phyloP scores from a whole-genome alignment of 2,888 invertebrate genomes.

The Mechanitis messenoides region DNA sequence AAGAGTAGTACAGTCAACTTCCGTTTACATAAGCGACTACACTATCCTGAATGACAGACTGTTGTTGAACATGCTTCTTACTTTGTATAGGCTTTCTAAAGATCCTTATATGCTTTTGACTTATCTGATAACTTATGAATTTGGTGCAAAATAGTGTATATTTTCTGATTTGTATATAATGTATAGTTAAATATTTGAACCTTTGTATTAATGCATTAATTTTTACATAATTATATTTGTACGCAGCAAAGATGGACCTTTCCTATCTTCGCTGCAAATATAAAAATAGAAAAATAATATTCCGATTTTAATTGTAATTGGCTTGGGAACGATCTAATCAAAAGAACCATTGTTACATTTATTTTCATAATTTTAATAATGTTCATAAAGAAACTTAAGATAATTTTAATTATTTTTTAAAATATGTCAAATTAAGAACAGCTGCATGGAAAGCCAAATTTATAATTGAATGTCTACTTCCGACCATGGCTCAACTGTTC shows the following conservation, averaged over 20 bases:
- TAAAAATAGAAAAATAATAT: too few species aligned
- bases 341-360: too few species aligned
- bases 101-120: neutral
- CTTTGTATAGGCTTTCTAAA: slow-evolving; percentile 2
- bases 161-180: too few species aligned
- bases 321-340: too few species aligned
- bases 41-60: slow-evolving; percentile 34
- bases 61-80: slow-evolving; percentile 17
- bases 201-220: too few species aligned
- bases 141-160: too few species aligned
- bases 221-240: too few species aligned
- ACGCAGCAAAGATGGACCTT: too few species aligned
- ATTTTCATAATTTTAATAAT: neutral
- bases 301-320: too few species aligned
- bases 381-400: too few species aligned
- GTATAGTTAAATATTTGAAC: too few species aligned
- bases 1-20: slow-evolving; percentile 37
- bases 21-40: slow-evolving; percentile 33
- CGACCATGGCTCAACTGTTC: slow-evolving; percentile 34
- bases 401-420: slow-evolving; percentile 17
- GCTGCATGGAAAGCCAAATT: slow-evolving; percentile 44
- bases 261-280: too few species aligned
- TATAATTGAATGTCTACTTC: slow-evolving; percentile 47
- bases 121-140: neutral
- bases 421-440: slow-evolving; percentile 24